Evolutionary conservation across 2,888 invertebrate genomes (phyloP).

Genomic region (Mesorhabditis spiculigera): DNA sequence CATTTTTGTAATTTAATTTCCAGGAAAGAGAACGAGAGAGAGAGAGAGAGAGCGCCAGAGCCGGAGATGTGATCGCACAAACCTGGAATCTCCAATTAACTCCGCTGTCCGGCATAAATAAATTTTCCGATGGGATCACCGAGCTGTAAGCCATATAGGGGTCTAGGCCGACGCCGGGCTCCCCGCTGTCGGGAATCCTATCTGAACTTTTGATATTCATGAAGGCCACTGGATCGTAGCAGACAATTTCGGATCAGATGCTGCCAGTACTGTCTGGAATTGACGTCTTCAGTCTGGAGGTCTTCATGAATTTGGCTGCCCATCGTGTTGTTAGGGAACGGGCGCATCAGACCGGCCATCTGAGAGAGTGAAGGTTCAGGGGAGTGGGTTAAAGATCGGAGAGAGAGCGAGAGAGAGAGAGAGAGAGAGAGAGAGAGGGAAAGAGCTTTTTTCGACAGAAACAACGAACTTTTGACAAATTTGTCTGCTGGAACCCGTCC

Average conservation of each 20-base stretch:
- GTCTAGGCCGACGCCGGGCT: slow-evolving; percentile 44
- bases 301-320: slow-evolving; percentile 29
- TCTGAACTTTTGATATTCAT: slow-evolving; percentile 27
- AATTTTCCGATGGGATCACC: slow-evolving; percentile 52
- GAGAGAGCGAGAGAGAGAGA: too few species aligned
- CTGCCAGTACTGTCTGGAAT: slow-evolving; percentile 48
- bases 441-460: too few species aligned
- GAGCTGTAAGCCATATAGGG: slow-evolving; percentile 22
- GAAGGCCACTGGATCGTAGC: neutral
- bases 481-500: slow-evolving; percentile 44
- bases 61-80: neutral
- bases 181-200: slow-evolving; percentile 51
- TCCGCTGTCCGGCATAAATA: slow-evolving; percentile 51
- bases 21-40: neutral
- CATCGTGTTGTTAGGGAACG: slow-evolving; percentile 52
- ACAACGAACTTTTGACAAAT: slow-evolving; percentile 36
- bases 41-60: too few species aligned
- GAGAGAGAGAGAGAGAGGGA: too few species aligned
- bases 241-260: slow-evolving; percentile 41
- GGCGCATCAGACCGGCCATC: slow-evolving; percentile 48
- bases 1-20: neutral
- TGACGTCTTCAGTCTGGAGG: slow-evolving; percentile 51
- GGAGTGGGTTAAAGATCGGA: too few species aligned
- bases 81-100: slow-evolving; percentile 55
- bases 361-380: neutral